These are phyloP conservation scores for Collichthys lucidus DNA, from an alignment of 2,113 vertebrate genomes.

Conservation along the genomic window DNA sequence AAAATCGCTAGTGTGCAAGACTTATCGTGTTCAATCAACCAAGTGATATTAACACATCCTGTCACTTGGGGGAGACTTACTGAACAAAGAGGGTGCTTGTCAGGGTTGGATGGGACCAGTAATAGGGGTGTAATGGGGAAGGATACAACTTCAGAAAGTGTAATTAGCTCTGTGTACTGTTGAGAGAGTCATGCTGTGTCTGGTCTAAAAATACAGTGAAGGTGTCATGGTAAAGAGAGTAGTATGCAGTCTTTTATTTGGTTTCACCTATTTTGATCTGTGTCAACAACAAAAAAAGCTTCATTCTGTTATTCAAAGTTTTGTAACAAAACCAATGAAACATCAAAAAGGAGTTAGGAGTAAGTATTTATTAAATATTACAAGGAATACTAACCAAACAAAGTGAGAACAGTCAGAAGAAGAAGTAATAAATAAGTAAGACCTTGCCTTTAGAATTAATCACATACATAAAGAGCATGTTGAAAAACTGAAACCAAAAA, in stretches of 20 bases:
- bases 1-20: slow-evolving; percentile 58
- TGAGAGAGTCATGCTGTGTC: slow-evolving; percentile 65
- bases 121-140: slow-evolving; percentile 74
- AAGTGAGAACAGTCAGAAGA: too few relatives aligned
- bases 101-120: slow-evolving; percentile 68
- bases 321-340: background rate
- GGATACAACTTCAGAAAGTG: slow-evolving; percentile 69
- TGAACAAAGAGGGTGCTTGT: slow-evolving; percentile 82
- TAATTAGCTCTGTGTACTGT: slow-evolving; percentile 74
- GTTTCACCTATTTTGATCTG: background rate
- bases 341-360: background rate
- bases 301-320: background rate
- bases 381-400: too few relatives aligned
- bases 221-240: background rate
- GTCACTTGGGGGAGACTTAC: slow-evolving; percentile 73
- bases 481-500: background rate
- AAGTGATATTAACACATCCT: slow-evolving; percentile 83
- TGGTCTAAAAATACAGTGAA: slow-evolving; percentile 37
- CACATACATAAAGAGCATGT: background rate
- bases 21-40: slow-evolving; percentile 80
- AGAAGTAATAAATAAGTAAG: too few relatives aligned
- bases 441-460: background rate
- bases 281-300: background rate
- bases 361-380: too few relatives aligned
- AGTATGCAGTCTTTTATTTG: background rate